phyloP scores from a whole-genome alignment of 2,113 vertebrate genomes.

The Percina caprodes region DNA sequence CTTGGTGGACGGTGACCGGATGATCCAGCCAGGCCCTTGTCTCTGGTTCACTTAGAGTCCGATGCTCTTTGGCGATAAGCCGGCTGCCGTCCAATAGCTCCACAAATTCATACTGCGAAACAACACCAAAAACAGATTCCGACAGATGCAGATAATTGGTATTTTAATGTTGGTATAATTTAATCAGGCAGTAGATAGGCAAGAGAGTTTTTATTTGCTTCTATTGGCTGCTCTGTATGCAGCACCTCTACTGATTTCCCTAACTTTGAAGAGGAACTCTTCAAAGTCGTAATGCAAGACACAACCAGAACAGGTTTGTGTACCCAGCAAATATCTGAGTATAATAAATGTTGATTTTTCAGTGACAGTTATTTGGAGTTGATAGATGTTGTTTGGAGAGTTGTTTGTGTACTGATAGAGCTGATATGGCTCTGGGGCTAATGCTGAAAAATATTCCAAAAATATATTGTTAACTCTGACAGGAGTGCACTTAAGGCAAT shows the following conservation, averaged over 20 bases:
- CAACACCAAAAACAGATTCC: background rate
- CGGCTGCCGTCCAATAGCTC: slow-evolving; percentile 97
- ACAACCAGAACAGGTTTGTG: slow-evolving; percentile 54
- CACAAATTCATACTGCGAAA: slow-evolving; percentile 95
- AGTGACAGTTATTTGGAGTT: slow-evolving; percentile 60
- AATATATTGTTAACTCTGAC: slow-evolving; percentile 37
- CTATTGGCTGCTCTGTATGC: slow-evolving; percentile 38
- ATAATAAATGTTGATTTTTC: slow-evolving; percentile 74
- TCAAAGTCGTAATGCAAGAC: slow-evolving; percentile 54
- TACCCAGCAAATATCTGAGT: slow-evolving; percentile 58
- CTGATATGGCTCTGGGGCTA: slow-evolving; percentile 67
- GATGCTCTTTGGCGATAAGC: slow-evolving; percentile 93
- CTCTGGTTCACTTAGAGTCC: slow-evolving; percentile 85
- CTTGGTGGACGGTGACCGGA: slow-evolving; percentile 92
- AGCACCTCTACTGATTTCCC: slow-evolving; percentile 22
- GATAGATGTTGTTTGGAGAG: slow-evolving; percentile 66
- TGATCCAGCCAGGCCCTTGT: slow-evolving; percentile 84
- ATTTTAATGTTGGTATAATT: slow-evolving; percentile 28
- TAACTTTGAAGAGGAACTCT: slow-evolving; percentile 40
- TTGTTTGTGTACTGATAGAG: slow-evolving; percentile 70
- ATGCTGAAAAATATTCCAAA: slow-evolving; percentile 44
- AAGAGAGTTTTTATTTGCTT: background rate
- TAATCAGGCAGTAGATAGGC: slow-evolving; percentile 29
- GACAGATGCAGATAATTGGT: slow-evolving; percentile 23
- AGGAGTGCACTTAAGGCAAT: slow-evolving; percentile 33